These are phyloP conservation scores for Serilophus lunatus DNA, from an alignment of 2,113 vertebrate species.

Conservation along the genomic window DNA sequence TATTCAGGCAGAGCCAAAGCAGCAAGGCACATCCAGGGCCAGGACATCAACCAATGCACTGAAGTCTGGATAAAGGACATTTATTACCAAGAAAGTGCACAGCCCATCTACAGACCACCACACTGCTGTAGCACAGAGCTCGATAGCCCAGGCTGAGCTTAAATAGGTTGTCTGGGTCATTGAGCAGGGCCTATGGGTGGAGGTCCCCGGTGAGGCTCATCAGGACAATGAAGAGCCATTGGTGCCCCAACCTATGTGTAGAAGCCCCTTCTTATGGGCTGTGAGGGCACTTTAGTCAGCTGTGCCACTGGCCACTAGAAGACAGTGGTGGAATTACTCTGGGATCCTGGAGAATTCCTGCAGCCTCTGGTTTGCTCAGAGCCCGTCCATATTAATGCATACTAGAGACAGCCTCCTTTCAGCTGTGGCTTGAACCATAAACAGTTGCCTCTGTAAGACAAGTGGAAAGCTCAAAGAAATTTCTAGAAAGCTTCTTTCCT, in stretches of 20 bases:
- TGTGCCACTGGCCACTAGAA: neutral
- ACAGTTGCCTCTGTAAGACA: too few species aligned
- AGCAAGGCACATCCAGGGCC: neutral
- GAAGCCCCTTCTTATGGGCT: neutral
- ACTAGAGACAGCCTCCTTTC: neutral
- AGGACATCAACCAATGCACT: neutral
- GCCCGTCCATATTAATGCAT: neutral
- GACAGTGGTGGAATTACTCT: neutral
- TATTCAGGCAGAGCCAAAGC: neutral
- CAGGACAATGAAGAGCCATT: neutral
- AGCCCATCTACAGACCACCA: fast-evolving
- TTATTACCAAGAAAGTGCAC: fast-evolving
- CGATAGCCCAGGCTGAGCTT: fast-evolving
- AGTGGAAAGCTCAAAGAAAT: too few species aligned
- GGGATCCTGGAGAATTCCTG: neutral
- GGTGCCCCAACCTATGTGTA: fast-evolving
- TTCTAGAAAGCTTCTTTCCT: too few species aligned
- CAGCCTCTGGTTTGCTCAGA: neutral
- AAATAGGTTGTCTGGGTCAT: neutral
- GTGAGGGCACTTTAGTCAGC: neutral
- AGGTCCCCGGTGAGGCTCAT: neutral
- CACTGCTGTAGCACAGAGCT: fast-evolving
- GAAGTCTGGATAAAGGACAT: fast-evolving
- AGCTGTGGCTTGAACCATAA: neutral
- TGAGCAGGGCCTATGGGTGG: neutral